Percentiles rank a stretch among this genome's conserved stretches.
These are phyloP conservation scores for Platynereis dumerilii DNA, from an alignment of 2,888 invertebrate species.

Conservation along the genomic window DNA sequence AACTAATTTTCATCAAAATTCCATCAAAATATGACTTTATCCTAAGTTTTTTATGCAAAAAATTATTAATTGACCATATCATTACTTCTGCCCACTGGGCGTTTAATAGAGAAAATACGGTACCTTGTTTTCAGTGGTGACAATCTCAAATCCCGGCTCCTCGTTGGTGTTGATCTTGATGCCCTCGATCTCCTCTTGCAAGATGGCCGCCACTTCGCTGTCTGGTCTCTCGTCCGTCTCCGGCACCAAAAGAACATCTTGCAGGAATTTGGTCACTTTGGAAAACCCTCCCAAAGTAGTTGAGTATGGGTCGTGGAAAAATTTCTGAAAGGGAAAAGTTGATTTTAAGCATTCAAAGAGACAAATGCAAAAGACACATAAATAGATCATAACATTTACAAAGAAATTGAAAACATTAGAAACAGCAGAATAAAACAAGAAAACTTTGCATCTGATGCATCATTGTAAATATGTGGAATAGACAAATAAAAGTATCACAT, in stretches of 20 bases:
- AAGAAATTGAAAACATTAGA: not conserved
- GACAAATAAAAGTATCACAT: too few species aligned
- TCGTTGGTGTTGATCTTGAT: slow-evolving; percentile 59
- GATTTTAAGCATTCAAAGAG: not conserved
- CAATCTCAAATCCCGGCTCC: slow-evolving; percentile 64
- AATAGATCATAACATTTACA: slow-evolving; percentile 4
- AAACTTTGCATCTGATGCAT: not conserved
- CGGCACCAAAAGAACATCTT: slow-evolving; percentile 65
- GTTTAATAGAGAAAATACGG: too few species aligned
- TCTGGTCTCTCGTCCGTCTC: slow-evolving; percentile 65
- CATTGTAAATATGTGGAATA: too few species aligned
- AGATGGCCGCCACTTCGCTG: slow-evolving; percentile 66
- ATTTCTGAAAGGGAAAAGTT: slow-evolving; percentile 66
- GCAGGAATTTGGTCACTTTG: slow-evolving; percentile 80
- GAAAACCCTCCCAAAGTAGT: slow-evolving; percentile 86
- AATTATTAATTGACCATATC: too few species aligned
- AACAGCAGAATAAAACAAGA: not conserved
- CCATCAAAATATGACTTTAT: too few species aligned
- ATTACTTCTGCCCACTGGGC: too few species aligned
- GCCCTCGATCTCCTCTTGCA: slow-evolving; percentile 51
- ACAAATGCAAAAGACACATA: not conserved
- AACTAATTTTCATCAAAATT: too few species aligned
- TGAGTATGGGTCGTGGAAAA: slow-evolving; percentile 76
- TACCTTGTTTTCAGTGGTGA: slow-evolving; percentile 43
- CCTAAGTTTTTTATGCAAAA: too few species aligned